Percentiles rank a stretch among this genome's conserved stretches.
phyloP scores from a whole-genome alignment of 2,888 invertebrate species.

The Itoplectis maculator region DNA sequence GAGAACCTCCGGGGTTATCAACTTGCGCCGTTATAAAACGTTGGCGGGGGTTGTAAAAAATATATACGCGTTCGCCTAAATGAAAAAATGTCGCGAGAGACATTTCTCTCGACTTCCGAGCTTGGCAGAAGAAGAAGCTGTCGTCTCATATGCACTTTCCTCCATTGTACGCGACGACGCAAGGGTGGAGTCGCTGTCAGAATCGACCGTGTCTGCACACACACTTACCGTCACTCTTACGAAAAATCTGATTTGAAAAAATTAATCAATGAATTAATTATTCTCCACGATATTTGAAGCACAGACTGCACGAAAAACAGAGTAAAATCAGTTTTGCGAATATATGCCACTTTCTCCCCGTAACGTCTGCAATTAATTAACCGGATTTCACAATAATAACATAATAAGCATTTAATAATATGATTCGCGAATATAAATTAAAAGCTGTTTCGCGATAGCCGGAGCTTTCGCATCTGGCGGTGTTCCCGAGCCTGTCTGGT shows the following conservation, averaged over 20 bases:
- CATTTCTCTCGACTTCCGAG: not conserved
- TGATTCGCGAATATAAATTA: conserved; percentile 29
- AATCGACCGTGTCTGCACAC: not conserved
- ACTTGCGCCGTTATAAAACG: conserved; percentile 39
- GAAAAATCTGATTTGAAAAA: not conserved
- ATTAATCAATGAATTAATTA: not conserved
- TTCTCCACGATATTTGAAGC: not conserved
- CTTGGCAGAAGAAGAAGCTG: not conserved
- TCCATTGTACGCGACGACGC: not conserved
- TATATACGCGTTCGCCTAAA: conserved; percentile 49
- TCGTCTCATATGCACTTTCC: not conserved
- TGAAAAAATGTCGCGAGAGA: conserved; percentile 43
- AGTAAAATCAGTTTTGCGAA: too few relatives aligned
- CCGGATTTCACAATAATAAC: not conserved
- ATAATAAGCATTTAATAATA: conserved; percentile 20
- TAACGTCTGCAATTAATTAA: not conserved
- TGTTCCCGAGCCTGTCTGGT: conserved; percentile 30
- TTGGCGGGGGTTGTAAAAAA: conserved; percentile 41
- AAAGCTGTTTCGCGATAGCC: not conserved
- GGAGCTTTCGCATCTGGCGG: conserved; percentile 38
- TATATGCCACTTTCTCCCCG: not conserved
- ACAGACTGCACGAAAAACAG: too few relatives aligned
- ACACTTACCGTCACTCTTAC: not conserved
- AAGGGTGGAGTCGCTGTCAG: not conserved
- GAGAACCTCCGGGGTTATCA: conserved; percentile 47